Base-by-base conservation (phyloP, 2,113 vertebrate species). In the Synchiropus splendidus region DNA sequence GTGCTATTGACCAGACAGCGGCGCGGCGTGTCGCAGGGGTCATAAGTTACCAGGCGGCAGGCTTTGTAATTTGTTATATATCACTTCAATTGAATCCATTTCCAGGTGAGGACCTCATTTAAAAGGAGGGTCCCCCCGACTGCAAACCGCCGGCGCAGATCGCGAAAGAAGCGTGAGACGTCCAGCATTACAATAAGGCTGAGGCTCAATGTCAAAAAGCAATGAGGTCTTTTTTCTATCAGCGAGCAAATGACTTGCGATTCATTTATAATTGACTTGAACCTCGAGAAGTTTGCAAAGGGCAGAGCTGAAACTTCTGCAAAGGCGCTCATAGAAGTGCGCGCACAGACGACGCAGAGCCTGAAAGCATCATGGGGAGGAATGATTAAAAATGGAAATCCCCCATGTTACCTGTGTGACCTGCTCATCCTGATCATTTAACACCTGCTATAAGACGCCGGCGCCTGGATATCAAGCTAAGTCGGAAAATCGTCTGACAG, bases 31-130 rank as follows among this genome's bases (percentile, higher is more conserved):
- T 51, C 12, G 44, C 3, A n/a, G 21, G 44, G 53, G 55, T 66
- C 51, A 48, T 39, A 40, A 21, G 45, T 41, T 50, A 45, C 45
- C 49, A 48, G 36, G 48, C 45, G 42, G 46, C 32, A 12, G 36
- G 39, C 16, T 27, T 42, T 55, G 51, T 58, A 38, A 50, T 59
- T 46, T 54, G 37, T 59, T 59, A 67, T 58, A 58, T 52, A 51
- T 47, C 31, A 37, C 49, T 49, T 13, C 58, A 61, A 56, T 63
- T 72, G 12, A 69, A 71, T 65, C 57, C 18, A 48, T 66, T 73
- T 71, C 67, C 70, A 67, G 65, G 39, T 43, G 54, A 51, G 36
- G 49, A 39, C 71, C 63, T 72, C 56, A 67, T 75, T 61, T 56
- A 55, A 31, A 53, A 14, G 27, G 31, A 38, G 42, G 36, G 48